phyloP scores from a whole-genome alignment of 2,797 vertebrate genomes.

The Pseudochirops corinnae region DNA sequence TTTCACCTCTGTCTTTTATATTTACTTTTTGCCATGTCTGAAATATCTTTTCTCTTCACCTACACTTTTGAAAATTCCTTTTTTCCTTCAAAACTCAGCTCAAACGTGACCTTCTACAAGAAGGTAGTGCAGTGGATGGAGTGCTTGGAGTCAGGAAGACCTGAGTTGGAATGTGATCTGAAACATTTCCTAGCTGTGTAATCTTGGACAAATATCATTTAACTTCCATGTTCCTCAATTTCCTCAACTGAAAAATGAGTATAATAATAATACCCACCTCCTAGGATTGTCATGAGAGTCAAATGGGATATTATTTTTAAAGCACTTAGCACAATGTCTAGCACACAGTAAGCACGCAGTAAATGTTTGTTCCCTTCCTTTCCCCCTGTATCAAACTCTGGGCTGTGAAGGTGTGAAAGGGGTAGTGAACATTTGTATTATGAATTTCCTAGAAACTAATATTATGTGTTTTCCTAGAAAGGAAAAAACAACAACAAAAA shows the following conservation, averaged over 20 bases:
- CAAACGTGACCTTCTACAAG: neutral
- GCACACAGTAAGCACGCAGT: neutral
- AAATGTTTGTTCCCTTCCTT: neutral
- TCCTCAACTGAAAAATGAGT: neutral
- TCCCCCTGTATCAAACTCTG: neutral
- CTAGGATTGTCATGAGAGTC: neutral
- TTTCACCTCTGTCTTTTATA: neutral
- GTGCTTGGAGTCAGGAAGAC: neutral
- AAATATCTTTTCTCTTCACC: neutral
- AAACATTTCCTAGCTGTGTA: neutral
- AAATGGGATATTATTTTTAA: neutral
- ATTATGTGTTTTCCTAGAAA: neutral
- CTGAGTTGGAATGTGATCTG: neutral
- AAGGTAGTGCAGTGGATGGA: neutral
- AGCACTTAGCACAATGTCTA: too few species aligned
- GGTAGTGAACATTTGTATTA: neutral
- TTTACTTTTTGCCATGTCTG: neutral
- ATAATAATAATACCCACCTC: neutral
- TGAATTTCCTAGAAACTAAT: neutral
- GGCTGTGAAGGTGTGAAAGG: neutral
- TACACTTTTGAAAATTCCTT: neutral
- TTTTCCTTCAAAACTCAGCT: neutral
- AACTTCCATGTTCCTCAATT: neutral
- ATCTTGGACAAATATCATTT: neutral
- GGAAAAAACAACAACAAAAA: neutral